These are phyloP conservation scores for Sceloporus tristichus DNA, from an alignment of 2,113 vertebrate species.

Conservation along the genomic window DNA sequence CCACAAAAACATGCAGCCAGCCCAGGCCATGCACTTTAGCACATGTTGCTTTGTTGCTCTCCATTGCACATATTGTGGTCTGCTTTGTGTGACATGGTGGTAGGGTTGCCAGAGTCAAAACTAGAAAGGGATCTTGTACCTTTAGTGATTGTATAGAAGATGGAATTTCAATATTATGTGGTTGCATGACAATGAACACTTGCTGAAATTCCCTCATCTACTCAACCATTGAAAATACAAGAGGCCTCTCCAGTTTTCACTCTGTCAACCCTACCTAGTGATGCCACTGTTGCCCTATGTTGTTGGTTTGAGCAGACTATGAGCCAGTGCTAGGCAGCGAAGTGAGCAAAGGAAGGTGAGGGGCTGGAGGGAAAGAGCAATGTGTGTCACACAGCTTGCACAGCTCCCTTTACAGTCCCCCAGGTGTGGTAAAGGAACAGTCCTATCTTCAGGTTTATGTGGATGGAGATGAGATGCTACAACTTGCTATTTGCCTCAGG, in stretches of 20 bases:
- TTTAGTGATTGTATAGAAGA: too few species aligned
- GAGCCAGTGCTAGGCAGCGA: background rate
- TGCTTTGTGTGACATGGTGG: background rate
- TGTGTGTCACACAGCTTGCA: background rate
- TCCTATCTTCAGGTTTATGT: background rate
- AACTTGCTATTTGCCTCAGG: too few species aligned
- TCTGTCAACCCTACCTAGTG: too few species aligned
- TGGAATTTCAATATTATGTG: too few species aligned
- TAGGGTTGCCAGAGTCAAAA: too few species aligned
- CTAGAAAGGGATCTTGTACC: too few species aligned
- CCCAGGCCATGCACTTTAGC: background rate
- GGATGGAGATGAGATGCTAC: too few species aligned
- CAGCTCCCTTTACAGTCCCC: background rate
- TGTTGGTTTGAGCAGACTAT: background rate
- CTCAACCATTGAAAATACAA: too few species aligned
- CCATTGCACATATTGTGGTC: background rate
- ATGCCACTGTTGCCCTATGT: background rate
- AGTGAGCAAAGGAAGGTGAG: background rate
- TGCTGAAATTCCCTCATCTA: too few species aligned
- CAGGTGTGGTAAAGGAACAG: background rate
- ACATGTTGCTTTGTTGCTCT: background rate
- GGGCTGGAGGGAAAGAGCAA: background rate
- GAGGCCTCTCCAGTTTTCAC: too few species aligned
- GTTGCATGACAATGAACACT: too few species aligned
- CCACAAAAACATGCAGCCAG: background rate